These are phyloP conservation scores for Drosophila siamana DNA, from an alignment of 2,888 invertebrate genomes.

Conservation along the genomic window DNA sequence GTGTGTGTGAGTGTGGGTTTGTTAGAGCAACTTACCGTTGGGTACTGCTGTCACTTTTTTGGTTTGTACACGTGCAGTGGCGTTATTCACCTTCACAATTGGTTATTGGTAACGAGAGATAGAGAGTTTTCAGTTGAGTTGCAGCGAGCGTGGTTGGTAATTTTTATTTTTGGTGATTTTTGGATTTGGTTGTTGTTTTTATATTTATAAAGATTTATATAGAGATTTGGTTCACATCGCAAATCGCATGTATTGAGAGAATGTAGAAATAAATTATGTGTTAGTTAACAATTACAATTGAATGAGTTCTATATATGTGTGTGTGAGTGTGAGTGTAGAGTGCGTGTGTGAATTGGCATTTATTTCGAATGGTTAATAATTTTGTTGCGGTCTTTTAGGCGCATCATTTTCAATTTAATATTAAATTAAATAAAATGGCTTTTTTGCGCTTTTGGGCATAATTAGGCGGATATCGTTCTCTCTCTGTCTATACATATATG, in stretches of 20 bases:
- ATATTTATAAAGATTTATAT: conserved; percentile 52
- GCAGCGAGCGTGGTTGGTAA: conserved; percentile 66
- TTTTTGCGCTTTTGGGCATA: conserved; percentile 25
- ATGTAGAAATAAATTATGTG: conserved; percentile 78
- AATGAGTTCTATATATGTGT: conserved; percentile 34
- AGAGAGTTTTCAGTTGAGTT: conserved; percentile 50
- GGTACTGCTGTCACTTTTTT: conserved; percentile 95
- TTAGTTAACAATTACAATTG: conserved; percentile 74
- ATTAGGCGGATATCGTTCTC: conserved; percentile 50
- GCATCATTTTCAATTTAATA: background rate
- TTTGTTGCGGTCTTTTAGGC: background rate
- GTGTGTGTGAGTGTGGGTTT: conserved; percentile 27
- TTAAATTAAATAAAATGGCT: conserved; percentile 1
- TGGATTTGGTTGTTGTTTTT: conserved; percentile 54
- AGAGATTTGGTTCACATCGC: conserved; percentile 40
- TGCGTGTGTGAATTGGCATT: conserved; percentile 10
- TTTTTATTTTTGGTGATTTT: conserved; percentile 61
- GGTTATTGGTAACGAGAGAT: conserved; percentile 68
- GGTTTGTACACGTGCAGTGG: conserved; percentile 99
- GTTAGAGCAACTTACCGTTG: conserved; percentile 90
- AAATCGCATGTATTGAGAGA: conserved; percentile 73
- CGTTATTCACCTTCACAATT: conserved; percentile 96
- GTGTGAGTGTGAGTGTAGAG: conserved; percentile 16
- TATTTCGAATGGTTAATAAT: background rate
- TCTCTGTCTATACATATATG: background rate